Base-by-base conservation (phyloP, 2,888 invertebrate genomes). In the Sminthurides aquaticus region DNA sequence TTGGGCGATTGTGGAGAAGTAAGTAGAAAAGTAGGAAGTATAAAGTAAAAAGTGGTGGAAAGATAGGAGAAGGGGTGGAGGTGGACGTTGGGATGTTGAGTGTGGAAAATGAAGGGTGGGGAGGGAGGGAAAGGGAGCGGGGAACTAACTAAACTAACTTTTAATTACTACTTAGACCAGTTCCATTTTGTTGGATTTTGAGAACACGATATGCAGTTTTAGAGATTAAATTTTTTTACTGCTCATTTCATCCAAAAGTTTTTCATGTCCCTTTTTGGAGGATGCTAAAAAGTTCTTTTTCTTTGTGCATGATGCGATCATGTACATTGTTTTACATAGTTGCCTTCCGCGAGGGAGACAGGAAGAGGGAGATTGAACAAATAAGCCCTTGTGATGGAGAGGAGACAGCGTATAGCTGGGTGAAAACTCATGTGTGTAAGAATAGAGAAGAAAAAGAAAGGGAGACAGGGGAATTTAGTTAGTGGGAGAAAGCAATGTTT, bases 101-200 rank as follows among this genome's bases (percentile, higher is more conserved):
- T 25, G 18, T 28, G 22, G 43, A 58, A 22, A 25, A 52, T 8
- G 18, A 34, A 59, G 48, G 25, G 48, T 28, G 34, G 8, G 26
- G 28, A 52, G 61, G 58, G 59, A 64, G 43, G 56, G 52, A 58
- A 43, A 57, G 61, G 49, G 43, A 65, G 62, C 63, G 66, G 62
- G 59, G 54, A 71, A 61, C 28, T 49, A 69, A 68, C 68, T 70
- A 67, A 70, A 70, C 70, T 70, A 70, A 72, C 72, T 72, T 72
- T 72, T 72, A 72, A 72, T 72, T 72, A 72, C 72, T 72, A 64
- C 67, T 68, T 71, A 67, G 63, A 62, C 68, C 68, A 70, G 67
- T 66, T 71, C 69, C 69, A 71, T 70, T 69, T 69, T 70, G 68
- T 68, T 64, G 66, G 66, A 67, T 68, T 69, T 69, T 67, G 61